Conservation (phyloP, 2,888 invertebrate genomes). For the Hermaeophaga mercurialis region DNA sequence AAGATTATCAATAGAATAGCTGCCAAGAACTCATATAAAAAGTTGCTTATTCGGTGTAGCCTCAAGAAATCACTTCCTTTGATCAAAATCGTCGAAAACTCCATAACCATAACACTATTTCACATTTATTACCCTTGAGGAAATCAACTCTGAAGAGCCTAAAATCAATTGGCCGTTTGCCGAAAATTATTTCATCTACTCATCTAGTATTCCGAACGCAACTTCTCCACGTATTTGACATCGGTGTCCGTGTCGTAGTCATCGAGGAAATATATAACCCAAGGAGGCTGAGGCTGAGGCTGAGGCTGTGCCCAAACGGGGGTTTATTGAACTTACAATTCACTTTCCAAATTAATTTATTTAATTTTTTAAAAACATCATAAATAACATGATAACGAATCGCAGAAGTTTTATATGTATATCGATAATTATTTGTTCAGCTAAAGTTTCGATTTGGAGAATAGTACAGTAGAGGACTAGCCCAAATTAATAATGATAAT, state of each 20-base stretch:
- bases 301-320: no score
- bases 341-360: no score
- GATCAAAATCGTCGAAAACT: constrained; percentile 10
- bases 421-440: no score
- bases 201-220: constrained; percentile 20
- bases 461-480: no score
- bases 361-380: no score
- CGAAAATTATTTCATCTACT: constrained; percentile 23
- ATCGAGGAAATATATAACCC: constrained; percentile 16
- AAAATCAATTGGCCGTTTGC: constrained; percentile 26
- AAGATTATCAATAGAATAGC: no score
- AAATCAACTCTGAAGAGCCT: constrained; percentile 23
- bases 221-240: constrained; percentile 15
- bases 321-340: background rate
- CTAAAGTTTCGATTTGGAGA: no score
- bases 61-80: constrained; percentile 17
- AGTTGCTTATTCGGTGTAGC: constrained; percentile 7
- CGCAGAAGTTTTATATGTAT: no score
- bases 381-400: no score
- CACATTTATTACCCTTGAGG: constrained; percentile 20
- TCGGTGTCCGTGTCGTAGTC: constrained; percentile 18
- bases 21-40: no score
- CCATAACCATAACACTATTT: constrained; percentile 21
- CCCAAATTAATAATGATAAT: no score
- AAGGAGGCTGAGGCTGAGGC: background rate